Percentiles rank a stretch among this genome's conserved stretches.
Evolutionary conservation across 2,888 invertebrate genomes (phyloP).

Genomic region (Oxycera nigricornis): DNA sequence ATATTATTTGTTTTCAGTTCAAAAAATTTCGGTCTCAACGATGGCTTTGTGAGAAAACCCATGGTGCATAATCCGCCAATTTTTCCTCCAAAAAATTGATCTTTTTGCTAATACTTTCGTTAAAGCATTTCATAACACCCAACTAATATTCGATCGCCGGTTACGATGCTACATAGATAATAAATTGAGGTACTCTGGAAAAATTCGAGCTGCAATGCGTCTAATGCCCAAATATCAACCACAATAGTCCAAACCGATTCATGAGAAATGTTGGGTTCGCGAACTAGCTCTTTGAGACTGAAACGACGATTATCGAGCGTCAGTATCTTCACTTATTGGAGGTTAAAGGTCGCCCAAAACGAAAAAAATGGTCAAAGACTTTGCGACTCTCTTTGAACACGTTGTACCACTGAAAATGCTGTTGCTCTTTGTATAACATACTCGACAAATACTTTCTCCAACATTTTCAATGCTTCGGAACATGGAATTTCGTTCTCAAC

Average conservation of each 20-base stretch:
- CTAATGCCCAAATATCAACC: neutral
- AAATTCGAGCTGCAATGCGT: neutral
- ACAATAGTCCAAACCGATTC: neutral
- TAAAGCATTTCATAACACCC: neutral
- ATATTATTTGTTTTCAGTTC: neutral
- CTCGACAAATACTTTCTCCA: neutral
- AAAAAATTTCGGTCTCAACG: neutral
- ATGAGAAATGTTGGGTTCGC: neutral
- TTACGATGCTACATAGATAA: neutral
- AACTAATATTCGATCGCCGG: neutral
- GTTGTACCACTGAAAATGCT: constrained; percentile 9
- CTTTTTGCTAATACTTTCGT: neutral
- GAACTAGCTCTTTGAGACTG: constrained; percentile 1
- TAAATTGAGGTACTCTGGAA: neutral
- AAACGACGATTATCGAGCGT: constrained; percentile 19
- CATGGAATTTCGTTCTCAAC: neutral
- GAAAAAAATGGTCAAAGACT: constrained; percentile 15
- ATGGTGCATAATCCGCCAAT: neutral
- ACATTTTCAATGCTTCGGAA: neutral
- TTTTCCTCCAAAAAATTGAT: neutral
- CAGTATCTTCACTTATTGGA: neutral
- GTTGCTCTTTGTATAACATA: neutral
- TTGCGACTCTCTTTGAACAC: constrained; percentile 25
- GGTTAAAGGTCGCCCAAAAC: constrained; percentile 1
- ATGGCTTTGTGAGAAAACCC: too few species aligned